Percentiles rank a stretch among this genome's conserved stretches.
Conservation (phyloP, 2,888 invertebrate genomes). For the Drosophila percnosoma region DNA sequence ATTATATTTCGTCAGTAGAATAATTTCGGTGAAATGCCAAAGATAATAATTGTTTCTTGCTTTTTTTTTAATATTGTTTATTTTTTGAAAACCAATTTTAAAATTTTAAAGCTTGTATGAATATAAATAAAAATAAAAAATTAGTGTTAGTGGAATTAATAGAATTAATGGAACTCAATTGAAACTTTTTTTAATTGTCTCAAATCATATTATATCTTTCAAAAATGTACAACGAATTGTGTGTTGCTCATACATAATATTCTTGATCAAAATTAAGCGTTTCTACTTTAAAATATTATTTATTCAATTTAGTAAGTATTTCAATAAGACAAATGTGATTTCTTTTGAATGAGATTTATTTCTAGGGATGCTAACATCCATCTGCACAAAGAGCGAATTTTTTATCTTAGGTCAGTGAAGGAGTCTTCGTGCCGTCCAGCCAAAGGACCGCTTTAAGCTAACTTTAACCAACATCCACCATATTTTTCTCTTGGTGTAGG, state of each 20-base stretch:
- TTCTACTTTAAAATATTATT: background rate
- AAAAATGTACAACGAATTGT: background rate
- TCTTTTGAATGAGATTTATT: background rate
- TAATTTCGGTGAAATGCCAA: too few species aligned
- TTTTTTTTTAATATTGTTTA: too few species aligned
- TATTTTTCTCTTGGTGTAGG: slow-evolving; percentile 1
- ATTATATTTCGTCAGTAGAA: too few species aligned
- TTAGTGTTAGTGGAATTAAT: background rate
- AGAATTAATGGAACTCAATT: background rate
- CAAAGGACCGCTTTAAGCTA: background rate
- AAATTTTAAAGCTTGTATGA: too few species aligned
- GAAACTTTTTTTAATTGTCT: too few species aligned
- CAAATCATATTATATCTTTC: too few species aligned
- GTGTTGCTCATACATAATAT: background rate
- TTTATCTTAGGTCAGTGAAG: background rate
- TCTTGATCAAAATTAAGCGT: background rate
- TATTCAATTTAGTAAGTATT: background rate
- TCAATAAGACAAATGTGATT: background rate
- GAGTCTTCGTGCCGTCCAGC: background rate
- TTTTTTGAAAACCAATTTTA: too few species aligned
- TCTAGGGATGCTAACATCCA: background rate
- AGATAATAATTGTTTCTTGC: background rate
- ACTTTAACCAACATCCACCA: background rate
- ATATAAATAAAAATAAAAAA: background rate
- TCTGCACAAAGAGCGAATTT: background rate